These are phyloP conservation scores for Cherax quadricarinatus DNA, from an alignment of 1,140 invertebrate genomes.

Conservation along the genomic window DNA sequence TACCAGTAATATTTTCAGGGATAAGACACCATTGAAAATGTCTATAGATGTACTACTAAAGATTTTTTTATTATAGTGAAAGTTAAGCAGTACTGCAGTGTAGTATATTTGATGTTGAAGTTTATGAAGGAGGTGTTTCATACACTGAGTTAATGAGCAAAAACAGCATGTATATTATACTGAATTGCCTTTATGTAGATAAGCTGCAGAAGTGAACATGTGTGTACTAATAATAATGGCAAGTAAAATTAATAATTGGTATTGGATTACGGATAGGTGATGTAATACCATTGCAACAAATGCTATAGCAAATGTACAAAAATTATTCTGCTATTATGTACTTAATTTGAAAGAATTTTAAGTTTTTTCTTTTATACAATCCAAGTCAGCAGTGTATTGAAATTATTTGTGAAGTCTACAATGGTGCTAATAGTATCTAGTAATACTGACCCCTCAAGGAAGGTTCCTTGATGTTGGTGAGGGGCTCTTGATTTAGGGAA, in stretches of 20 bases:
- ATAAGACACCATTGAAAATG: slow-evolving; percentile 20
- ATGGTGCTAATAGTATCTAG: slow-evolving; percentile 65
- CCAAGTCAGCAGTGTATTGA: slow-evolving; percentile 12
- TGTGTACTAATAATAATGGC: background rate
- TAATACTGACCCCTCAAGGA: background rate
- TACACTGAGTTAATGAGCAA: background rate
- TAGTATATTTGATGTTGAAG: background rate
- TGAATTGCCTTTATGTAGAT: background rate
- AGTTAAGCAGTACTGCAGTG: background rate
- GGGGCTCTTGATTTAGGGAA: too few relatives aligned
- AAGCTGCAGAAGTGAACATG: background rate
- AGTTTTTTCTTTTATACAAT: background rate
- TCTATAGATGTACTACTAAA: background rate
- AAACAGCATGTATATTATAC: background rate
- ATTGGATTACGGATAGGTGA: background rate
- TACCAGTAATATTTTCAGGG: slow-evolving; percentile 30
- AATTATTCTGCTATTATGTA: background rate
- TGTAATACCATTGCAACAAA: background rate
- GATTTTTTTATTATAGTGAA: background rate
- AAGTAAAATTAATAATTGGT: background rate
- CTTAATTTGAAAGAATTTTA: background rate
- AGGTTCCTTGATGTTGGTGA: too few relatives aligned
- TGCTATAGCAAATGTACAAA: background rate
- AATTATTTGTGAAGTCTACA: slow-evolving; percentile 24
- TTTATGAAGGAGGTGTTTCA: background rate